Percentiles rank a stretch among this genome's conserved stretches.
phyloP scores from a whole-genome alignment of 2,888 invertebrate genomes.

The Corbicula japonica region DNA sequence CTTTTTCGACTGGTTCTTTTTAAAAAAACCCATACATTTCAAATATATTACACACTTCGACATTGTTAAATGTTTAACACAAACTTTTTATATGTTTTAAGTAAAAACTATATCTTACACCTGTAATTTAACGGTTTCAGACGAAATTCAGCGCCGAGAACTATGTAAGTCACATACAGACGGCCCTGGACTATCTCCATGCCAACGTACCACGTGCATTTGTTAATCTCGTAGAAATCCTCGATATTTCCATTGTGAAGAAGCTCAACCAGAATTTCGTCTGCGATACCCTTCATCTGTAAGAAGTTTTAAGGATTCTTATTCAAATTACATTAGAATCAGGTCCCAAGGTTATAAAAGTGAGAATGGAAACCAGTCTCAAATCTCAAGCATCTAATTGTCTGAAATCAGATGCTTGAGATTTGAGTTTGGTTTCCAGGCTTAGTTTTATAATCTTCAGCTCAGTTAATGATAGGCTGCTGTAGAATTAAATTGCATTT shows the following conservation, averaged over 20 bases:
- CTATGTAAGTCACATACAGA: conserved; percentile 74
- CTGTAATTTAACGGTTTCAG: conserved; percentile 38
- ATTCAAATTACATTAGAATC: not conserved
- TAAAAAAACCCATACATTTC: too few species aligned
- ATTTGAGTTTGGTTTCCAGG: too few species aligned
- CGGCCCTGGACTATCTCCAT: conserved; percentile 82
- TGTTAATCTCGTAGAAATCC: conserved; percentile 84
- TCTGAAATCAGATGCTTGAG: too few species aligned
- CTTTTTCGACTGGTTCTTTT: too few species aligned
- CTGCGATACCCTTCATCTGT: conserved; percentile 76
- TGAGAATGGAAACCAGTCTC: too few species aligned
- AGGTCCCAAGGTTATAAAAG: too few species aligned
- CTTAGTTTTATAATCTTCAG: not conserved
- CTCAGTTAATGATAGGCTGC: too few species aligned
- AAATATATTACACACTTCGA: too few species aligned
- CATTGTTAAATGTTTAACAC: too few species aligned
- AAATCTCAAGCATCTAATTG: too few species aligned
- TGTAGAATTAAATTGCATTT: too few species aligned
- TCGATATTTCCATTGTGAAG: conserved; percentile 80
- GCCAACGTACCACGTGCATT: conserved; percentile 82
- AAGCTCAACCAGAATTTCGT: conserved; percentile 70
- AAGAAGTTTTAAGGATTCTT: conserved; percentile 39
- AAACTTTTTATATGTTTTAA: not conserved
- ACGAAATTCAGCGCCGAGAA: conserved; percentile 61
- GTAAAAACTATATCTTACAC: not conserved